These are phyloP conservation scores for Heteronetta atricapilla DNA, from an alignment of 2,113 vertebrate genomes.

Conservation along the genomic window DNA sequence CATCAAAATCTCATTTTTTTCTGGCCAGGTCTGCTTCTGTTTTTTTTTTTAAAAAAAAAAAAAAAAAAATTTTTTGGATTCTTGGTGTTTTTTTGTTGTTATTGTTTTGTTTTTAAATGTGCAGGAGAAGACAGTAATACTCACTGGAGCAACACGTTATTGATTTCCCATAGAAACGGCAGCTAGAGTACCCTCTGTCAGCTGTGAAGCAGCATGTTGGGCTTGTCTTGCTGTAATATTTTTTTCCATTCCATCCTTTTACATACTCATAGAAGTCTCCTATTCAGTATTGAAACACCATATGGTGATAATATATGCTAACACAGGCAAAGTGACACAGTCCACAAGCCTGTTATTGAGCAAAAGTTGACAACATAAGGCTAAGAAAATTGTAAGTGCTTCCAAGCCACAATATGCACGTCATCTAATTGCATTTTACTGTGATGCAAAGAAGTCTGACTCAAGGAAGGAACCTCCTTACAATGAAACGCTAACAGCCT, in stretches of 20 bases:
- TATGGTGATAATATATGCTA: constrained; percentile 65
- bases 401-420: constrained; percentile 35
- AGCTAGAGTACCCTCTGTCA: background rate
- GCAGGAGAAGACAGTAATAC: background rate
- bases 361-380: constrained; percentile 44
- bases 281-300: constrained; percentile 46
- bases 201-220: constrained; percentile 1
- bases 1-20: constrained; percentile 26
- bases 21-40: background rate
- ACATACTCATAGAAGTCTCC: constrained; percentile 7
- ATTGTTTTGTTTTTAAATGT: background rate
- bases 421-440: constrained; percentile 43
- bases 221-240: constrained; percentile 26
- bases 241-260: constrained; percentile 12
- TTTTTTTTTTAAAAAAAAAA: background rate
- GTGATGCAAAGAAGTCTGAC: constrained; percentile 45
- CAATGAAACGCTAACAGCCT: background rate
- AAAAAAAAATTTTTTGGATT: background rate
- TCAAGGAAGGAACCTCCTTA: constrained; percentile 50
- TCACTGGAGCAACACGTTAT: background rate
- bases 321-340: constrained; percentile 39
- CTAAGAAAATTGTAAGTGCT: constrained; percentile 16
- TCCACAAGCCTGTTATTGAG: constrained; percentile 37
- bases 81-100: background rate
- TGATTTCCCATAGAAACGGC: background rate